Evolutionary conservation across 1,140 invertebrate genomes (phyloP), one percentile per base, ranked within the genome.

Genomic region (Pinna nobilis): DNA sequence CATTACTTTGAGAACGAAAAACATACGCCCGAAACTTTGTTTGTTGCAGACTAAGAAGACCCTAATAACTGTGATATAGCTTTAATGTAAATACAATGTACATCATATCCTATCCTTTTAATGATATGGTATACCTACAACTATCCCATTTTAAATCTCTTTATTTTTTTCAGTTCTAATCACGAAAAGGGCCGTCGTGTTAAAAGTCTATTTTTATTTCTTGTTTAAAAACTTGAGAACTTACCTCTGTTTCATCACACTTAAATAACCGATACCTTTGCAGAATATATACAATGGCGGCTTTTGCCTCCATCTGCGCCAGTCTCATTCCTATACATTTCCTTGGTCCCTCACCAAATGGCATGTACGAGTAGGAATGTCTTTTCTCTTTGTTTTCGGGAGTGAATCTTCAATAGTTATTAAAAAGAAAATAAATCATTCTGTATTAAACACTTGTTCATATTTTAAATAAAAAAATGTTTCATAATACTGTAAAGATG

Each of bases 281-380:
- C 1, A 76, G 39, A n/a, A 76, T 66, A n/a, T 28, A 28, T 0
- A 59, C 61, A 28, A 71, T 65, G 23, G 55, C 61, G 53, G 61
- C 55, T 33, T 76, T 76, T 9, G 63, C 61, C 50, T 82, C 80
- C 50, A 83, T 32, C 20, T 68, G 35, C 7, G 80, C 82, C 33
- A 83, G 75, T 37, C 78, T 78, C 73, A 80, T 77, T 3, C 83
- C 84, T 28, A 86, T 68, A 66, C 84, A 86, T 59, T 49, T 70
- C 32, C 74, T 47, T 18, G 74, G 74, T 49, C 74, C 74, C 15
- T 49, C n/a, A 13, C 74, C 74, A 57, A 76, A 76, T 23, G 74
- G 74, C n/a, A 71, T 3, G 44, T 59, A 76, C 2, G 53, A 25
- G 23, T 65, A 76, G 2, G 74, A 68, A 60, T 66, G 37, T 9